A percentile compares a stretch with the other conserved stretches of the same genome.
Evolutionary conservation across 2,113 vertebrate genomes (phyloP).

Genomic region (Petromus typicus): DNA sequence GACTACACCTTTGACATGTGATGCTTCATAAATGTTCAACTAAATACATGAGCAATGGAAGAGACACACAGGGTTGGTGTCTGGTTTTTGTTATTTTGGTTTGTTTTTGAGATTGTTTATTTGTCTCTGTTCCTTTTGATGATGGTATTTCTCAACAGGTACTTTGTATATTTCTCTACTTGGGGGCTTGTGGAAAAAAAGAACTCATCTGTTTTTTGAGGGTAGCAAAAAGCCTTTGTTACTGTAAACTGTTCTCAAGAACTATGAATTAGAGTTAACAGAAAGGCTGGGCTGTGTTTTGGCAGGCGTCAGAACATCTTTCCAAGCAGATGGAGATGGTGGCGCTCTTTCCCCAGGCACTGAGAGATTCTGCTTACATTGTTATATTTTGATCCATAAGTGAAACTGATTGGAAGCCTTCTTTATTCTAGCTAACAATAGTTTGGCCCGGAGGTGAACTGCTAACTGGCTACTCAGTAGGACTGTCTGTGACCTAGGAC

Average conservation of each 20-base stretch:
- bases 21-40: slow-evolving; percentile 3
- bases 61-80: background rate
- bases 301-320: background rate
- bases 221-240: background rate
- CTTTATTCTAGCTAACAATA: background rate
- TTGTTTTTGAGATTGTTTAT: no score
- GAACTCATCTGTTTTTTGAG: background rate
- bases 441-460: background rate
- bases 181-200: background rate
- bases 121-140: background rate
- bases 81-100: background rate
- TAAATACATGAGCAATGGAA: background rate
- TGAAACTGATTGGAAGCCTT: background rate
- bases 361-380: background rate
- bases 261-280: background rate
- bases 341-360: background rate
- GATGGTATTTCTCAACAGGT: background rate
- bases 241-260: background rate
- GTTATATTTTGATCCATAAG: background rate
- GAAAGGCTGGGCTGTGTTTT: background rate
- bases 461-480: background rate
- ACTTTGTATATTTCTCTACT: background rate
- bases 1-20: background rate
- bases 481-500: background rate
- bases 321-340: background rate